Evolutionary conservation across 1,140 invertebrate species (phyloP).

Genomic region (Neotoxoptera formosana): DNA sequence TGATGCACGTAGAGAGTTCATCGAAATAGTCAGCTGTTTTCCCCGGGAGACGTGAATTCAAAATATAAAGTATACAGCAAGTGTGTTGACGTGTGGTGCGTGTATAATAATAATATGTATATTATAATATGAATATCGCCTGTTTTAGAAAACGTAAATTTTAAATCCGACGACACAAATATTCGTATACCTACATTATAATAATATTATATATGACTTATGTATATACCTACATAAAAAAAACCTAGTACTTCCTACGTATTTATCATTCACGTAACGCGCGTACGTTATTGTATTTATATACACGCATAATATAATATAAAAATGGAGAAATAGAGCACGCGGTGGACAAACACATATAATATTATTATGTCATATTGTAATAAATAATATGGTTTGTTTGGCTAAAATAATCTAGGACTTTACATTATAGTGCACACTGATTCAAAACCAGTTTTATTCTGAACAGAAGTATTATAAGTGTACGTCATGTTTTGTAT

Average conservation of each 20-base stretch:
- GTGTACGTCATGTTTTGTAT: not conserved
- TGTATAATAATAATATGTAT: not conserved
- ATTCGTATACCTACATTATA: not conserved
- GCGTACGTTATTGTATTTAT: not conserved
- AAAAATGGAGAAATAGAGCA: not conserved
- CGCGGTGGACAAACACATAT: not conserved
- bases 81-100: not conserved
- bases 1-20: not conserved
- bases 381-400: not conserved
- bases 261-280: constrained; percentile 1
- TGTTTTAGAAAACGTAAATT: not conserved
- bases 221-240: too few species aligned
- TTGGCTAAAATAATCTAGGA: not conserved
- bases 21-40: not conserved
- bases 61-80: not conserved
- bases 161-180: constrained; percentile 8
- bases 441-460: not conserved
- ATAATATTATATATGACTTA: not conserved
- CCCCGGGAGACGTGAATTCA: not conserved
- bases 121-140: not conserved
- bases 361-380: not conserved
- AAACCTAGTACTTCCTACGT: not conserved
- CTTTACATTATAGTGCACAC: not conserved
- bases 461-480: not conserved
- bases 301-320: not conserved